Conservation (phyloP, 1,140 invertebrate genomes). For the Drosophila leontia region DNA sequence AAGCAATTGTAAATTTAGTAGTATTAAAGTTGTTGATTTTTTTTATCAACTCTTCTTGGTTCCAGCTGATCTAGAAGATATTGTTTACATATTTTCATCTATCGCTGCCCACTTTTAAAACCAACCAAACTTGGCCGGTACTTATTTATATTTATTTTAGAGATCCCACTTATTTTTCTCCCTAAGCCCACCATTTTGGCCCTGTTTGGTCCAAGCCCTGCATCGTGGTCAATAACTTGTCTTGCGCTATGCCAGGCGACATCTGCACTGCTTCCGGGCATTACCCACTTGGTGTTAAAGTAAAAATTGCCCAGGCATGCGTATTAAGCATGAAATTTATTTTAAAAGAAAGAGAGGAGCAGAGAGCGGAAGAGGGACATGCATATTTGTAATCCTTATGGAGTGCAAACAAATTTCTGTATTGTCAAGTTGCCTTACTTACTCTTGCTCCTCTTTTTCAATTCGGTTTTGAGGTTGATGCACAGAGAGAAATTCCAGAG, state of each 20-base stretch:
- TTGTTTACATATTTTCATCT: neutral
- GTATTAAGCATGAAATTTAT: constrained; percentile 83
- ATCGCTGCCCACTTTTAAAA: neutral
- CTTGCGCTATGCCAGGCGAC: constrained; percentile 60
- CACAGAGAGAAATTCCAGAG: constrained; percentile 3
- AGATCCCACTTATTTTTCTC: neutral
- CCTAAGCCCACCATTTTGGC: neutral
- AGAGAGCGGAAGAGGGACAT: constrained; percentile 28
- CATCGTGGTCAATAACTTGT: constrained; percentile 57
- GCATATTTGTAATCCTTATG: constrained; percentile 81
- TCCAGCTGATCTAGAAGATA: neutral
- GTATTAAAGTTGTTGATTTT: too few relatives aligned
- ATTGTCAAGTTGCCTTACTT: constrained; percentile 68
- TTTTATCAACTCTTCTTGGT: neutral
- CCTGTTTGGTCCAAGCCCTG: constrained; percentile 8
- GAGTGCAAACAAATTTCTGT: constrained; percentile 83
- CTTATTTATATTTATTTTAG: constrained; percentile 12
- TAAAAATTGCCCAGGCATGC: constrained; percentile 78
- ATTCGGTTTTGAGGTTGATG: constrained; percentile 11
- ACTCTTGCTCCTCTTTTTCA: constrained; percentile 40
- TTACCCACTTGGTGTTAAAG: constrained; percentile 78
- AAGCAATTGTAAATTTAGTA: neutral
- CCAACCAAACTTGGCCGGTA: neutral
- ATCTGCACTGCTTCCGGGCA: constrained; percentile 79
- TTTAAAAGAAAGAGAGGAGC: constrained; percentile 31